Conservation (phyloP, 2,888 invertebrate species). For the Drosophila infuscata region DNA sequence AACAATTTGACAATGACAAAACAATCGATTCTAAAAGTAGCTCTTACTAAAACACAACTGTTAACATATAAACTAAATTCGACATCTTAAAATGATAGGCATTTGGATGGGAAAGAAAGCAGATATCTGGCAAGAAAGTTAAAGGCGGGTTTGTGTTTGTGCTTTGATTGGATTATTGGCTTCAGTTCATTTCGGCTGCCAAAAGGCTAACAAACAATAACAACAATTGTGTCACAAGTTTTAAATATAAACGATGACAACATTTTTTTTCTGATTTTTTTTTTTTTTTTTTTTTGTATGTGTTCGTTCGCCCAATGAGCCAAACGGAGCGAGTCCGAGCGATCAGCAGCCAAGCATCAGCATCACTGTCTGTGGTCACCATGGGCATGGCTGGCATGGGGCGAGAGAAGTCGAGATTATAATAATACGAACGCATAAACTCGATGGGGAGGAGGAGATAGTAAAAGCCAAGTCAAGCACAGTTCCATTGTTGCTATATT, state of each 20-base stretch:
- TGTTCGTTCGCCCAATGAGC: slow-evolving; percentile 44
- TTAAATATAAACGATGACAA: slow-evolving; percentile 80
- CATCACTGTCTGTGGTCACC: slow-evolving; percentile 14
- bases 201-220: slow-evolving; percentile 59
- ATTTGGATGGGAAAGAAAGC: slow-evolving; percentile 49
- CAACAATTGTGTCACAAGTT: slow-evolving; percentile 80
- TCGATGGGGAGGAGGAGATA: slow-evolving; percentile 31
- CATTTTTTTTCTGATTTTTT: slow-evolving; percentile 45
- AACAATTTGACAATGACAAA: slow-evolving; percentile 27
- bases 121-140: slow-evolving; percentile 52
- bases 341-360: slow-evolving; percentile 24
- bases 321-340: slow-evolving; percentile 55
- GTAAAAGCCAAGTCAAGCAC: slow-evolving; percentile 50
- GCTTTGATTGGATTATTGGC: slow-evolving; percentile 16
- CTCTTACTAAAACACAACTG: not conserved
- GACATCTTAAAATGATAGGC: not conserved
- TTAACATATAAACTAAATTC: not conserved
- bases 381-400: slow-evolving; percentile 13
- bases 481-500: slow-evolving; percentile 54
- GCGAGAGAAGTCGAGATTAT: slow-evolving; percentile 52
- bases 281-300: slow-evolving; percentile 22
- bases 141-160: slow-evolving; percentile 34
- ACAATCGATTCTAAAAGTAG: slow-evolving; percentile 21
- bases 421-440: slow-evolving; percentile 43
- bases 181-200: slow-evolving; percentile 48